phyloP scores from a whole-genome alignment of 2,797 vertebrate genomes.

The Phrynocephalus vlangalii region DNA sequence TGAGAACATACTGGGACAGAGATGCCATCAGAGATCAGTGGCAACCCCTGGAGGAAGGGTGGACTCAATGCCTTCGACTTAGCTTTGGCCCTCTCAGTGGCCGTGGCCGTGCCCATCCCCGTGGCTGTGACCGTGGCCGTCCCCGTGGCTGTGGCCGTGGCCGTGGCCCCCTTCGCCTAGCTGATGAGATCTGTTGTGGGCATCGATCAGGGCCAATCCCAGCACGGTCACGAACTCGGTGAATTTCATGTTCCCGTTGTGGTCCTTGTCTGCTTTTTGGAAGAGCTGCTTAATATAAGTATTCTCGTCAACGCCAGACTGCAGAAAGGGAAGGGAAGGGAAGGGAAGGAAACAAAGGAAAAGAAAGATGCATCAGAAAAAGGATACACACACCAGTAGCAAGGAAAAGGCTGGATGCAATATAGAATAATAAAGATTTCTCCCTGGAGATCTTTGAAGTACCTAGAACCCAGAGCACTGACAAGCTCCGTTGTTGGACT shows the following conservation, averaged over 20 bases:
- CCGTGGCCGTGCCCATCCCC: background rate
- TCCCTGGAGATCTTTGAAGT: too few species aligned
- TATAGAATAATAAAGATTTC: background rate
- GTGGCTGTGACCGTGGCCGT: background rate
- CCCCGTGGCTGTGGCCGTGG: background rate
- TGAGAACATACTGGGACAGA: too few species aligned
- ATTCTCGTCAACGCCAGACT: background rate
- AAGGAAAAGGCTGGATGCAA: background rate
- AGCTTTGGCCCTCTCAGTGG: background rate
- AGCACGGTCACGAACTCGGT: rapidly evolving
- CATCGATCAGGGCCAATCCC: rapidly evolving
- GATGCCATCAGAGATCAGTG: too few species aligned
- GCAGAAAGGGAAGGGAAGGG: background rate
- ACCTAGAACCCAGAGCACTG: background rate
- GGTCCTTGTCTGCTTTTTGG: background rate
- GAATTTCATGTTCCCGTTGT: background rate
- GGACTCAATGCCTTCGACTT: background rate
- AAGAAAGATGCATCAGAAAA: background rate
- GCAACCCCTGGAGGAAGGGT: background rate
- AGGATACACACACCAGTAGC: background rate
- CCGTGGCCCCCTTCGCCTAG: background rate
- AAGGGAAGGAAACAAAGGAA: background rate
- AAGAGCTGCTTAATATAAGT: background rate
- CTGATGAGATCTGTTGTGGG: background rate
- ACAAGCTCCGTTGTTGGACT: too few species aligned